phyloP scores from a whole-genome alignment of 2,888 invertebrate species.

The Tipula confusa region DNA sequence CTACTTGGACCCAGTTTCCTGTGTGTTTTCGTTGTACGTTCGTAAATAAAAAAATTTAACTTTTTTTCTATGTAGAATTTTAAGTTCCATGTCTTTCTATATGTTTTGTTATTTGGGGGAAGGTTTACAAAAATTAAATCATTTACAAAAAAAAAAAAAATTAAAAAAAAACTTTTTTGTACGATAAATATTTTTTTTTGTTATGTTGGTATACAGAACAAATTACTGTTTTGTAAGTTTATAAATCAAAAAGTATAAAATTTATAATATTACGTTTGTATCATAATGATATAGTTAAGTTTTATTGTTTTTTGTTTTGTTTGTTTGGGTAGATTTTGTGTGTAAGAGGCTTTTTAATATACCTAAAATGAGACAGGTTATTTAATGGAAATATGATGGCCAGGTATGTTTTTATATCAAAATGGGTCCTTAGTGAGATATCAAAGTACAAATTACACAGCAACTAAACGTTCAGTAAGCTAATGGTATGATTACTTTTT shows the following conservation, averaged over 20 bases:
- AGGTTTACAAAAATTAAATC: neutral
- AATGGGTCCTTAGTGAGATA: too few relatives aligned
- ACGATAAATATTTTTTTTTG: neutral
- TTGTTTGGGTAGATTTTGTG: neutral
- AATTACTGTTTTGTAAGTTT: conserved; percentile 16
- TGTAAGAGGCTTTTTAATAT: neutral
- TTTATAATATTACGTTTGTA: neutral
- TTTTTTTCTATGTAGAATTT: too few relatives aligned
- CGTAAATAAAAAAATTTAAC: neutral
- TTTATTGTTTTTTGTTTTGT: too few relatives aligned
- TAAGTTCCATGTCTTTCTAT: neutral
- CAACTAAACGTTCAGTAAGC: too few relatives aligned
- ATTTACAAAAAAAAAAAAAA: neutral
- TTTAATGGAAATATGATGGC: too few relatives aligned
- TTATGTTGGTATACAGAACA: neutral
- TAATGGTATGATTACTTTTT: too few relatives aligned
- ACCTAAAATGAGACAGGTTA: neutral
- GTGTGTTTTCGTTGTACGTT: neutral
- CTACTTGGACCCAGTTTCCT: neutral
- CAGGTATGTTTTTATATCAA: too few relatives aligned
- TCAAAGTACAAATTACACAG: too few relatives aligned
- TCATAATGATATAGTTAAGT: neutral
- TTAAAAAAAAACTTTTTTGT: neutral
- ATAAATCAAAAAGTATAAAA: neutral
- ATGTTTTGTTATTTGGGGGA: neutral